phyloP scores from a whole-genome alignment of 2,113 vertebrate species.

The Pipra filicauda region DNA sequence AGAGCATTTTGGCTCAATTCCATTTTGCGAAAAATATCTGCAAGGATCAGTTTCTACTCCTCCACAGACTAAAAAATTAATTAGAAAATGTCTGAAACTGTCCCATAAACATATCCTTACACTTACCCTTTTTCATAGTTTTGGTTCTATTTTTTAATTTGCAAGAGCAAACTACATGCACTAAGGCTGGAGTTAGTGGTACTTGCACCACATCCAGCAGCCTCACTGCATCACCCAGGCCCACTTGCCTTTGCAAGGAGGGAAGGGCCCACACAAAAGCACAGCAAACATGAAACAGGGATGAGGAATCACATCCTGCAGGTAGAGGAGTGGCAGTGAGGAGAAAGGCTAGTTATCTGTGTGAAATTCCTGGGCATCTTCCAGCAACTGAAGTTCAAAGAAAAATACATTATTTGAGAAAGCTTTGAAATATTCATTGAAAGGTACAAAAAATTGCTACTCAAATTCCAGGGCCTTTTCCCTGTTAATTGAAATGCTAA shows the following conservation, averaged over 20 bases:
- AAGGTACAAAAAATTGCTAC: background rate
- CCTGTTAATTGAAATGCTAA: conserved; percentile 51
- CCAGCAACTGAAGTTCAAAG: conserved; percentile 48
- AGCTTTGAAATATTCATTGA: conserved; percentile 54
- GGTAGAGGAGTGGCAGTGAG: background rate
- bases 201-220: background rate
- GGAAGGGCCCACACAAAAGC: background rate
- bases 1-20: background rate
- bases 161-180: background rate
- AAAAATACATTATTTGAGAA: conserved; percentile 28
- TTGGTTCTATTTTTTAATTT: background rate
- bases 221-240: background rate
- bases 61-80: background rate
- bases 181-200: background rate
- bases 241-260: background rate
- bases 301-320: background rate
- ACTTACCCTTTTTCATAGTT: background rate
- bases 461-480: conserved; percentile 19
- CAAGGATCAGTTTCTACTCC: background rate
- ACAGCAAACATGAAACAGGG: background rate
- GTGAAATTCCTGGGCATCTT: conserved; percentile 18
- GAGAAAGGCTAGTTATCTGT: background rate
- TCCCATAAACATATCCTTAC: background rate
- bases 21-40: background rate
- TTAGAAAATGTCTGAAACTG: background rate